A percentile compares a stretch with the other conserved stretches of the same genome.
Evolutionary conservation across 2,888 invertebrate species (phyloP).

Genomic region (Oxycera nigricornis): DNA sequence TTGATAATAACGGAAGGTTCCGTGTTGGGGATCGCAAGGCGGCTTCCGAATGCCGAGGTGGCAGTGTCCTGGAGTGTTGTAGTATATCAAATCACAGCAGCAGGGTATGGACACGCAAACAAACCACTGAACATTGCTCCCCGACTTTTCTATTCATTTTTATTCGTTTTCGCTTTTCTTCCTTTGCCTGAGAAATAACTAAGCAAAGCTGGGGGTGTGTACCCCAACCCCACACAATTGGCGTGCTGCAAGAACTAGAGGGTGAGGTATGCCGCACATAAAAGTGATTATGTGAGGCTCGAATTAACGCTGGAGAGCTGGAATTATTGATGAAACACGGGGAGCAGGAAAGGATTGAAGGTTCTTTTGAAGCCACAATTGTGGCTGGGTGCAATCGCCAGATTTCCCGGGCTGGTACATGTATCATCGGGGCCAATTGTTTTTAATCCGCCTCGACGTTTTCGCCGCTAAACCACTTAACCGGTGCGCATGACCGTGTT

Average conservation of each 20-base stretch:
- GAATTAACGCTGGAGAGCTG: neutral
- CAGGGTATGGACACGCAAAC: conserved; percentile 4
- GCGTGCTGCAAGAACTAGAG: neutral
- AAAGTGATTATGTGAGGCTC: neutral
- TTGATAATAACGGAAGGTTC: conserved; percentile 20
- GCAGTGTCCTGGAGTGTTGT: conserved; percentile 1
- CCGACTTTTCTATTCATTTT: neutral
- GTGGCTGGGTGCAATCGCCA: neutral
- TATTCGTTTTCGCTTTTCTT: neutral
- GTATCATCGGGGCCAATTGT: neutral
- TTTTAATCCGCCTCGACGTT: neutral
- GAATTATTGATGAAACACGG: conserved; percentile 8
- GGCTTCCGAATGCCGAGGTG: neutral
- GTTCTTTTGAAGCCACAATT: neutral
- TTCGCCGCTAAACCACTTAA: neutral
- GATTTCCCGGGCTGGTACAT: neutral
- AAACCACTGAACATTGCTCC: neutral
- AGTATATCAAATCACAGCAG: conserved; percentile 2
- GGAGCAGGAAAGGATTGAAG: neutral
- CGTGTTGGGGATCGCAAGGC: conserved; percentile 13
- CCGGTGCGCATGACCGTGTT: neutral
- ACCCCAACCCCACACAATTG: neutral
- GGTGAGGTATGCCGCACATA: neutral
- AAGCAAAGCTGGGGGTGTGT: neutral
- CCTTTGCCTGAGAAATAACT: neutral